A percentile compares a stretch with the other conserved stretches of the same genome.
phyloP scores from a whole-genome alignment of 2,113 vertebrate species.

The Cephalopterus ornatus region DNA sequence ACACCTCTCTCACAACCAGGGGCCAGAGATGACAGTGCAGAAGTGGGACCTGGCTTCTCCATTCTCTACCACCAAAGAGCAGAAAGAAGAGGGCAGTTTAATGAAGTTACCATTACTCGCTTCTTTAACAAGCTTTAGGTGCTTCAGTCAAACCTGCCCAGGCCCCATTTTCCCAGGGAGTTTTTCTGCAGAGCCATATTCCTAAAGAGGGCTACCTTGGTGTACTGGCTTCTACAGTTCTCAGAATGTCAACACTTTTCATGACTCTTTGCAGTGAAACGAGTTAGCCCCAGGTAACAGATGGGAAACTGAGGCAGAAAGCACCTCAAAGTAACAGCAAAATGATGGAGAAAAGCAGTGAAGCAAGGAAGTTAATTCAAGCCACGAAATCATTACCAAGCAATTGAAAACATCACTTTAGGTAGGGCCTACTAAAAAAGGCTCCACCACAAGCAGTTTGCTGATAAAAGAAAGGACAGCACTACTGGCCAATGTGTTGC shows the following conservation, averaged over 20 bases:
- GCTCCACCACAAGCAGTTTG: accelerated
- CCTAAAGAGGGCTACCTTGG: background rate
- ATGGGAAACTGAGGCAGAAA: background rate
- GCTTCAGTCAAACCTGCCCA: background rate
- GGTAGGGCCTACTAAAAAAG: background rate
- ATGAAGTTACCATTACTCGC: background rate
- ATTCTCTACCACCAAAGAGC: background rate
- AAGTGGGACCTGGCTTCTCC: background rate
- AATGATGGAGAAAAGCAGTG: background rate
- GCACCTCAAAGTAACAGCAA: background rate
- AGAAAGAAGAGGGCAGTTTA: background rate
- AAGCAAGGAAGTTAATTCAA: background rate
- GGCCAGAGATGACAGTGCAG: background rate
- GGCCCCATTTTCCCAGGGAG: background rate
- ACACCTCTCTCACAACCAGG: background rate
- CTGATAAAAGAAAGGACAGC: background rate
- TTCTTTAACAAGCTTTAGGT: background rate
- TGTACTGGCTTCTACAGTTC: background rate
- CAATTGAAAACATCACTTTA: background rate
- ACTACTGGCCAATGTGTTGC: background rate
- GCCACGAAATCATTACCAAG: background rate
- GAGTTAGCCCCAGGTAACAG: background rate
- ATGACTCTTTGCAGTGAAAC: background rate
- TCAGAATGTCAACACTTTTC: background rate
- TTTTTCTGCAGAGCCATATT: background rate